A percentile compares a stretch with the other conserved stretches of the same genome.
Evolutionary conservation across 2,888 invertebrate genomes (phyloP).

Genomic region (Vesta saturnalis): DNA sequence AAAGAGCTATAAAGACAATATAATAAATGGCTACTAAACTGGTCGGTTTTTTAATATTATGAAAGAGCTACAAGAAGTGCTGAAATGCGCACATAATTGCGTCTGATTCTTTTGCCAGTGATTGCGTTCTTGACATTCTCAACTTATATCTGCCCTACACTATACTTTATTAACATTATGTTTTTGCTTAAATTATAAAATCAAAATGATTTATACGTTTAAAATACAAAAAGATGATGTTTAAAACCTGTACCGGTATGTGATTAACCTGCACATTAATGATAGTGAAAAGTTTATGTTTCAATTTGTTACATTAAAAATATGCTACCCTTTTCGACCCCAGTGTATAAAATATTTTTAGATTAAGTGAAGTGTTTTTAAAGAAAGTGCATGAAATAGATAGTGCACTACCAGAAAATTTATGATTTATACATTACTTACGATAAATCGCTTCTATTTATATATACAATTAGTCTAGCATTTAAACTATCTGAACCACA

Average conservation of each 20-base stretch:
- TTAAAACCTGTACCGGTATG: background rate
- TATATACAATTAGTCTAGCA: too few relatives aligned
- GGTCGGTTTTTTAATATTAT: constrained; percentile 14
- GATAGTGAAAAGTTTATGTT: constrained; percentile 3
- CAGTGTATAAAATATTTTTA: background rate
- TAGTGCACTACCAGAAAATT: background rate
- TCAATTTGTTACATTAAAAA: constrained; percentile 1
- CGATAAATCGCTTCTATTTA: too few relatives aligned
- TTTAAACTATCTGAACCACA: too few relatives aligned
- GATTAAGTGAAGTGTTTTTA: background rate
- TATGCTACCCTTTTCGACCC: constrained; percentile 8
- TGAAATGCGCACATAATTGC: constrained; percentile 15
- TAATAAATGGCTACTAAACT: constrained; percentile 13
- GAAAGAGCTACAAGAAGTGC: constrained; percentile 13
- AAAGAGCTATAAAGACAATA: constrained; percentile 11
- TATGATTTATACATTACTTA: too few relatives aligned
- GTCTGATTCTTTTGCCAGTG: constrained; percentile 14
- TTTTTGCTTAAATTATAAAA: constrained; percentile 11
- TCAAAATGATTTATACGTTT: constrained; percentile 3
- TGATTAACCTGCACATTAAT: constrained; percentile 1
- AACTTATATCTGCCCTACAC: constrained; percentile 7
- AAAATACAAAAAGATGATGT: background rate
- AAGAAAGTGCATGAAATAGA: background rate
- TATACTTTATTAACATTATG: constrained; percentile 5
- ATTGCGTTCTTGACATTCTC: constrained; percentile 12